Base-by-base conservation (phyloP, 2,888 invertebrate species). In the Sphinx pinastri region DNA sequence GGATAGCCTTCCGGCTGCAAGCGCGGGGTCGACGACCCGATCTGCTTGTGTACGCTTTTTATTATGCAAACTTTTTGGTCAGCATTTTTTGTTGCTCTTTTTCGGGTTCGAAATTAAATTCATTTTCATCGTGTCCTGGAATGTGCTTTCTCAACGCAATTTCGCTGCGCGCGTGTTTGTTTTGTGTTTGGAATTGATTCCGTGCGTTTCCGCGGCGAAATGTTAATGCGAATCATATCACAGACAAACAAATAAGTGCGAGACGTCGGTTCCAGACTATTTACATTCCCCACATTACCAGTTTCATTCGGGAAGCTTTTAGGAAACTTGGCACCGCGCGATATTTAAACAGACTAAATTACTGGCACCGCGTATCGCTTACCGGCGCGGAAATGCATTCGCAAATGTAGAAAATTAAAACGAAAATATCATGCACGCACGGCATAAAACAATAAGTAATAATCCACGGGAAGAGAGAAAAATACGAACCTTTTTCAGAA, bases 1-100 rank as follows among this genome's bases (percentile, higher is more conserved):
- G 91, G 92, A 93, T 93, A 85, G 90, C 87, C 83, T 84, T 83
- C 87, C 88, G 84, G 88, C 87, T 87, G 84, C 83, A 81, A 74
- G 58, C 63, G 38, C 68, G 79, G 78, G 89, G 87, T 82, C 88
- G 82, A 77, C 79, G 89, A 88, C 87, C 89, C 76, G 81, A 86
- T 75, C 81, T 85, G 85, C 88, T 67, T 67, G 19, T 55, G 51
- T 60, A 69, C 63, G 59, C 52, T 49, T 67, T 70, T 70, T 70
- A 52, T 67, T 51, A 67, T 70, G 66, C 57, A 52, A 69, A 52
- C 51, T 19, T 54, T 69, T 68, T 54, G 47, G 25, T 54, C 59
- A 52, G 45, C 45, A 45, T 52, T 63, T 63, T 49, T 63, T 57
- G 57, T 25, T 57, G 12, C 13, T 57, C 13, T 47, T 47, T 25